Evolutionary conservation across 2,113 vertebrate genomes (phyloP), one percentile per base, ranked within the genome.

Genomic region (Apodemus speciosus): DNA sequence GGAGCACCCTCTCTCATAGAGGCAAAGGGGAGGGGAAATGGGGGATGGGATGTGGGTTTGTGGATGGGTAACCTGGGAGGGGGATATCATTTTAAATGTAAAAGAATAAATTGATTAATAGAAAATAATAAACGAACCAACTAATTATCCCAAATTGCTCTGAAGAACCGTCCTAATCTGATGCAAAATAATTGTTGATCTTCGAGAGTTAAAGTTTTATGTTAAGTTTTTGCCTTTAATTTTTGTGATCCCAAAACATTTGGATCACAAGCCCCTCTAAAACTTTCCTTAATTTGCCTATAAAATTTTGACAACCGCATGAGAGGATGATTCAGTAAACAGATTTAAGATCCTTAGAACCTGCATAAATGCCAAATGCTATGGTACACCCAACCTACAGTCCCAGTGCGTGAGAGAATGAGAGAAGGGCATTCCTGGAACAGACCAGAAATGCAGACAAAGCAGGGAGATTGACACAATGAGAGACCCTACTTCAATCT

Each of bases 181-280:
- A 56, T 89, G 23, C 9, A 94, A 94, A 96, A 87, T 43, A 35
- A 64, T 40, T 40, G 69, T 51, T 64, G 4, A 51, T 83, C 20
- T 27, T 86, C 83, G 10, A 94, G 16, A 66, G 11, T 9, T 5
- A 62, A 81, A 49, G 43, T 20, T 95, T 13, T 83, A 35, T 13
- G 23, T 81, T 51, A 51, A 3, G 16, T 40, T 81, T 81, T 86
- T 49, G 77, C 25, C 66, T 32, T 16, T 56, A 77, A 64, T 64
- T 8, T 0, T 4, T 21, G 60, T 60, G 38, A 4, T 77, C 7
- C 69, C 62, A 88, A 60, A 88, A 85, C 5, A 32, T 79, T 62
- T n/a, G 21, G 4, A 15, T 2, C 6, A 88, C 23, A 85, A 69
- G 1, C 2, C 9, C 18, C 2, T 69, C 49, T 53, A 56, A 84